A percentile compares a stretch with the other conserved stretches of the same genome.
Conservation (phyloP, 2,888 invertebrate species). For the Hypsopygia costalis region DNA sequence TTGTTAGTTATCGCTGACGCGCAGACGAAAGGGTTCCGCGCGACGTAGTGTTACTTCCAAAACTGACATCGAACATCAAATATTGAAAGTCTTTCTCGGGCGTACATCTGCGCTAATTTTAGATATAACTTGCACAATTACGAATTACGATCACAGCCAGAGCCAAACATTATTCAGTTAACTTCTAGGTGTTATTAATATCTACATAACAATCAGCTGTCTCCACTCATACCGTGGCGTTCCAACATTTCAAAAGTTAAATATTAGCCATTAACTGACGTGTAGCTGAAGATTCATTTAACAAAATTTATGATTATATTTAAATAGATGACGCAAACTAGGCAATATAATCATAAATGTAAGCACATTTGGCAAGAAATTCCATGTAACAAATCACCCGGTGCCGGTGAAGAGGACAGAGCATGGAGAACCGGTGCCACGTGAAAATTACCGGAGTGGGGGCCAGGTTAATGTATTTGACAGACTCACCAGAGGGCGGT, state of each 20-base stretch:
- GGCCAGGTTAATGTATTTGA: not conserved
- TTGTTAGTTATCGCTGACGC: not conserved
- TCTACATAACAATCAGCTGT: not conserved
- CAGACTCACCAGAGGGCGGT: slow-evolving; percentile 66
- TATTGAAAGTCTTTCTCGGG: slow-evolving; percentile 7
- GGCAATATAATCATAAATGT: not conserved
- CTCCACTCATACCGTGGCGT: no score
- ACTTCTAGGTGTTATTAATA: slow-evolving; percentile 6
- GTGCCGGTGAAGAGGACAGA: slow-evolving; percentile 42
- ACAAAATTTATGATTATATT: not conserved
- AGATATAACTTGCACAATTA: slow-evolving; percentile 10
- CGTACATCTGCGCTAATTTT: slow-evolving; percentile 9
- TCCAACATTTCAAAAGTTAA: no score
- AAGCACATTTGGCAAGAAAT: slow-evolving; percentile 38
- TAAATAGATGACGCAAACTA: not conserved
- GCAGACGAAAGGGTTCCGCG: not conserved
- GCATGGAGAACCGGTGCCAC: slow-evolving; percentile 19
- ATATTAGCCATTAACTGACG: no score
- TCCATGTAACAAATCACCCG: slow-evolving; percentile 48
- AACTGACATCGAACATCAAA: slow-evolving; percentile 8
- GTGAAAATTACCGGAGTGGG: slow-evolving; percentile 18
- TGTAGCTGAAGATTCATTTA: not conserved
- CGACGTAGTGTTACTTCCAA: slow-evolving; percentile 7
- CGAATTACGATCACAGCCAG: slow-evolving; percentile 10
- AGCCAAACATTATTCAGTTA: slow-evolving; percentile 13